phyloP scores from a whole-genome alignment of 2,797 vertebrate genomes.

The Siniperca obscura region DNA sequence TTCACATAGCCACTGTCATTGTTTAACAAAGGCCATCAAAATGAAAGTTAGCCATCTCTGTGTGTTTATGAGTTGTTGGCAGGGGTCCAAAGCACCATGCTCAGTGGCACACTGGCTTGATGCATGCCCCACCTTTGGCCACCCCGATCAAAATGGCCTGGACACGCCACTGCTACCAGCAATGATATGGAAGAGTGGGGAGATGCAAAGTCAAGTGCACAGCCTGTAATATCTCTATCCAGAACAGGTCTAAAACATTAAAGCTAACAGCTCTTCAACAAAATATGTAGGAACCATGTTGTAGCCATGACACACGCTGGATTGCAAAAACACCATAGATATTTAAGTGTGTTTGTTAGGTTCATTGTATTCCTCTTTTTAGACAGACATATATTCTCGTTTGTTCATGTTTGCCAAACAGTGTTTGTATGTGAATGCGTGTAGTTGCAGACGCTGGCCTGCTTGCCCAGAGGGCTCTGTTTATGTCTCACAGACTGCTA shows the following conservation, averaged over 20 bases:
- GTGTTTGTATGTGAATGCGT: constrained; percentile 27
- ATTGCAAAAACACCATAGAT: neutral
- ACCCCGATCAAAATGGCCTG: neutral
- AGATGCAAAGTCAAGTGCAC: constrained; percentile 29
- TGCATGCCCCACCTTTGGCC: constrained; percentile 11
- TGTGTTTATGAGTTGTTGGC: constrained; percentile 27
- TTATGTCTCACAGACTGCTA: constrained; percentile 69
- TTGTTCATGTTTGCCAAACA: neutral
- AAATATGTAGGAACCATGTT: neutral
- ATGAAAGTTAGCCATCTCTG: constrained; percentile 12
- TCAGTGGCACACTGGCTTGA: constrained; percentile 7
- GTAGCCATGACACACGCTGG: neutral
- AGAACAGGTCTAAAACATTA: neutral
- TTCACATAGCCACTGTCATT: neutral
- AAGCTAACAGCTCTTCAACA: neutral
- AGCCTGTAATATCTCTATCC: neutral
- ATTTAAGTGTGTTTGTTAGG: neutral
- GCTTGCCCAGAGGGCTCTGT: constrained; percentile 57
- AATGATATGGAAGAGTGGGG: neutral
- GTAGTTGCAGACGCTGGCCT: constrained; percentile 61
- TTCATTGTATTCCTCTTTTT: neutral
- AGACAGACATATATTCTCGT: neutral
- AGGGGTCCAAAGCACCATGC: constrained; percentile 9
- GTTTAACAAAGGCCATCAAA: constrained; percentile 24
- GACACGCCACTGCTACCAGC: neutral